Percentiles rank a stretch among this genome's conserved stretches.
phyloP scores from a whole-genome alignment of 1,140 invertebrate species.

The Megalopta genalis region DNA sequence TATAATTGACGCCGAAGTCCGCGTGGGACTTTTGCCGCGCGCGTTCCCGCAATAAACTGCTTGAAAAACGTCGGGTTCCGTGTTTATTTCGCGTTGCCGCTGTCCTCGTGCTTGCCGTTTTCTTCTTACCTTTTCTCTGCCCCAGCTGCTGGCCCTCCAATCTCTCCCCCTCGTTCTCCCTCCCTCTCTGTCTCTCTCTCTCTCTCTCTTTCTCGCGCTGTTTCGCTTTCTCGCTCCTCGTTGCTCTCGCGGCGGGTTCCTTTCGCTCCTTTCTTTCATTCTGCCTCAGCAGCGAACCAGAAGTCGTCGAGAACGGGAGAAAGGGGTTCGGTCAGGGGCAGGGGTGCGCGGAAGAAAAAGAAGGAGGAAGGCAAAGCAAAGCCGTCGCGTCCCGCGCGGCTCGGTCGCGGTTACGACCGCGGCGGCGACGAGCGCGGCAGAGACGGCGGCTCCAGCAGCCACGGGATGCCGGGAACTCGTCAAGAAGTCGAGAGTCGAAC shows the following conservation, averaged over 20 bases:
- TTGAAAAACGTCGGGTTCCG: conserved; percentile 67
- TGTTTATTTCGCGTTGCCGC: conserved; percentile 54
- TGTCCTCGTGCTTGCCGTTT: conserved; percentile 29
- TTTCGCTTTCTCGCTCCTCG: too few species aligned
- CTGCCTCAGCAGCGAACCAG: conserved; percentile 6
- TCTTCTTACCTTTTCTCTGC: conserved; percentile 20
- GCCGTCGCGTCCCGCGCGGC: too few species aligned
- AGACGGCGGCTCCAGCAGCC: background rate
- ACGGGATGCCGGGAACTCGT: conserved; percentile 20
- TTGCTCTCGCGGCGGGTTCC: too few species aligned
- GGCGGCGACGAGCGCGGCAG: too few species aligned
- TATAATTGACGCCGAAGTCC: conserved; percentile 79
- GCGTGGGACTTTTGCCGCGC: conserved; percentile 72
- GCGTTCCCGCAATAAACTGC: conserved; percentile 69
- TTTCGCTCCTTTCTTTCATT: conserved; percentile 4
- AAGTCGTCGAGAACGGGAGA: background rate
- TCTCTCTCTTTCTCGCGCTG: too few species aligned
- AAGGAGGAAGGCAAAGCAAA: conserved; percentile 8
- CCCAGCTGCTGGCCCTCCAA: background rate
- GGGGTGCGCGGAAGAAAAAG: background rate
- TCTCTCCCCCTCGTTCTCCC: background rate
- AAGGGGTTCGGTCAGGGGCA: background rate
- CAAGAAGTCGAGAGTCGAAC: conserved; percentile 36
- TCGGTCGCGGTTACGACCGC: too few species aligned
- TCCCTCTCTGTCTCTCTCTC: too few species aligned